Conservation (phyloP, 2,888 invertebrate genomes). For the Apodemia zela region DNA sequence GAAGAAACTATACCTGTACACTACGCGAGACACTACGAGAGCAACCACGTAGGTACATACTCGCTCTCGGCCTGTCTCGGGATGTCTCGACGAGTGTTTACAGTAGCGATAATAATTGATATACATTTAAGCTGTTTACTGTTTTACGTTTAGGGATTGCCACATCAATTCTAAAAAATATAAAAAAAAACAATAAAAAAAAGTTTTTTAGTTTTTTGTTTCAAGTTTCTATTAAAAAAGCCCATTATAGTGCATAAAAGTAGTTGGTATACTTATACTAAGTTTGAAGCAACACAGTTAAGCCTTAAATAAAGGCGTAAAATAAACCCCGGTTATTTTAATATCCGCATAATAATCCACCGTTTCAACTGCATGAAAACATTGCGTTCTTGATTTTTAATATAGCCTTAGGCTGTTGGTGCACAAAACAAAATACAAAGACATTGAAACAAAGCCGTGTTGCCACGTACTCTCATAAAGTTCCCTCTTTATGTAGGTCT, state of each 20-base stretch:
- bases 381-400: conserved; percentile 31
- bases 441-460: conserved; percentile 28
- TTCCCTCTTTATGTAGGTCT: conserved; percentile 35
- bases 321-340: conserved; percentile 17
- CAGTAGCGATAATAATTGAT: no score
- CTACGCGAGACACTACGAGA: no score
- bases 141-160: no score
- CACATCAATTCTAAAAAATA: no score
- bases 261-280: not conserved
- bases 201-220: no score
- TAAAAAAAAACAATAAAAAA: no score
- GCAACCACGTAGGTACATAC: no score
- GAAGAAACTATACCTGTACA: no score
- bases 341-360: conserved; percentile 22
- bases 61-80: no score
- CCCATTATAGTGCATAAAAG: not conserved
- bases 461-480: conserved; percentile 31
- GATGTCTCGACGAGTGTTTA: no score
- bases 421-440: conserved; percentile 30
- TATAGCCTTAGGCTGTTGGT: conserved; percentile 30
- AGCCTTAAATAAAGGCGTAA: not conserved
- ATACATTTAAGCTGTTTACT: no score
- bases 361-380: conserved; percentile 21
- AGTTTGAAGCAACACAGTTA: not conserved
- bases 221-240: no score